These are phyloP conservation scores for Rhabdophis nuchalis DNA, from an alignment of 2,797 vertebrate genomes.

Conservation along the genomic window DNA sequence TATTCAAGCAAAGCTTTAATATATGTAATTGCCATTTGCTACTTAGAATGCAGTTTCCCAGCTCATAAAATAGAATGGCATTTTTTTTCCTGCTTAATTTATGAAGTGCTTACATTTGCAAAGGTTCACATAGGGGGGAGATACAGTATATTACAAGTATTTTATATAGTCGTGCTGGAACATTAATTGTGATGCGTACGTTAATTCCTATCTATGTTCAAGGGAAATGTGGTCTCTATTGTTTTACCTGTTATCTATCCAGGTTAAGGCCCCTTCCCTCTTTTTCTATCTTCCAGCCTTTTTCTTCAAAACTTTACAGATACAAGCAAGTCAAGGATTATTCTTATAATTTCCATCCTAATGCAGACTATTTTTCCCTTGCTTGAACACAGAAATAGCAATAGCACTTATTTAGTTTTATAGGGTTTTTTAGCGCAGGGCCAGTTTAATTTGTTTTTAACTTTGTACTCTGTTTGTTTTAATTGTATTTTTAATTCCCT, in stretches of 20 bases:
- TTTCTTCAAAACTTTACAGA: background rate
- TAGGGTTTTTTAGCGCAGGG: no score
- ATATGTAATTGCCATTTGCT: background rate
- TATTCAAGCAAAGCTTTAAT: background rate
- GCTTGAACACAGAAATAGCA: background rate
- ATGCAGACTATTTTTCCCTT: background rate
- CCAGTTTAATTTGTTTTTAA: no score
- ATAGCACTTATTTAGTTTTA: no score
- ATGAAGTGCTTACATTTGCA: background rate
- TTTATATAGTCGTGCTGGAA: background rate
- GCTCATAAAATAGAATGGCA: background rate
- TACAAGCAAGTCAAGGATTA: no score
- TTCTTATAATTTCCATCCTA: background rate
- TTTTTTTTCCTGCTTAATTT: background rate
- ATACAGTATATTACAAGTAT: background rate
- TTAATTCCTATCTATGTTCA: background rate
- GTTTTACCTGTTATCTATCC: background rate
- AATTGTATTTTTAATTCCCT: no score
- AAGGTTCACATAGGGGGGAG: background rate
- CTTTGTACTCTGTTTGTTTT: no score
- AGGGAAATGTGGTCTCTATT: background rate
- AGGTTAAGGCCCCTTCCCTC: background rate
- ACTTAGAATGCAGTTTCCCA: background rate
- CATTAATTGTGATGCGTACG: background rate
- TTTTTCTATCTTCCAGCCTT: background rate